Conservation (phyloP, 2,113 vertebrate species). For the Stegostoma tigrinum region DNA sequence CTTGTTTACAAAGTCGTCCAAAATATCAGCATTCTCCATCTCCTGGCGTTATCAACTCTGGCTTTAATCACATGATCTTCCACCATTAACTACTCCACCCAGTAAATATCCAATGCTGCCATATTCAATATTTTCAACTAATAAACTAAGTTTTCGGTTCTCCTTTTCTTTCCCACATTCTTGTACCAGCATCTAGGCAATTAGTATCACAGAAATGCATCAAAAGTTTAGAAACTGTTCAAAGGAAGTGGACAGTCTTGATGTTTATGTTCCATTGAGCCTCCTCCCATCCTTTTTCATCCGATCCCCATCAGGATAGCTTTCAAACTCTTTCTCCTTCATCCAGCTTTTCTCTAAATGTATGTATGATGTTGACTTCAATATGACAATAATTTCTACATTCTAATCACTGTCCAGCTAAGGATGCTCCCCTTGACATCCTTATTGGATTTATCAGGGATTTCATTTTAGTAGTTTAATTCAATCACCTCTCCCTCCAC, state of each 20-base stretch:
- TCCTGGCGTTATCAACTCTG: not conserved
- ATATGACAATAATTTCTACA: not conserved
- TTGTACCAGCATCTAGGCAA: not conserved
- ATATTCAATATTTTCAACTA: not conserved
- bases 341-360: not conserved
- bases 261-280: not conserved
- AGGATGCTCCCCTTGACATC: not conserved
- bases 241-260: not conserved
- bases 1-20: not conserved
- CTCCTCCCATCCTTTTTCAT: not conserved
- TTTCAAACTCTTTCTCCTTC: not conserved
- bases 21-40: no score
- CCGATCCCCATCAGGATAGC: not conserved
- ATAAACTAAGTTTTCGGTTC: not conserved
- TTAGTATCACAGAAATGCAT: not conserved
- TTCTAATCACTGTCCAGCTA: not conserved
- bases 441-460: not conserved
- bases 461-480: not conserved
- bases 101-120: not conserved
- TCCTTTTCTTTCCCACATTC: not conserved
- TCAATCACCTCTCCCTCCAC: not conserved
- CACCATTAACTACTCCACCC: not conserved
- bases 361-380: not conserved
- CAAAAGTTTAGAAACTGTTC: not conserved
- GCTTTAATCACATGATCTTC: not conserved